phyloP scores from a whole-genome alignment of 2,113 vertebrate species.

The Ochotona curzoniae region DNA sequence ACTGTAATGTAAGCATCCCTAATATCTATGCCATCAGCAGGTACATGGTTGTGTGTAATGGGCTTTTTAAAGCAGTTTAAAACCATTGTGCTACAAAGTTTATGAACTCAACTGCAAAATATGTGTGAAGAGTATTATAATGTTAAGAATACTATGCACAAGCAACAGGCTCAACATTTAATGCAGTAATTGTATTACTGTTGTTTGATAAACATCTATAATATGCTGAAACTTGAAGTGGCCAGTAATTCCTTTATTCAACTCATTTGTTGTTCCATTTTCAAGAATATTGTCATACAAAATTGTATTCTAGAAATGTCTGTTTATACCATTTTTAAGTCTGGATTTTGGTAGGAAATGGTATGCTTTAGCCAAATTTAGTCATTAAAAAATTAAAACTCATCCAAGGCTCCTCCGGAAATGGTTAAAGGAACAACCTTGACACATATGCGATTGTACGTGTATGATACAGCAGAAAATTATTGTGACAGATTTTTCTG shows the following conservation, averaged over 20 bases:
- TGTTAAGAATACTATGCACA: not conserved
- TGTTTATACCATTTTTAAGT: not conserved
- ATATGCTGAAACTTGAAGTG: not conserved
- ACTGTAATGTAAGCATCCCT: no score
- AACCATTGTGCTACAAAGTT: no score
- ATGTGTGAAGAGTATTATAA: no score
- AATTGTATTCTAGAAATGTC: constrained; percentile 19
- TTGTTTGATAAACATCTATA: not conserved
- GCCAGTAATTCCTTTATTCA: not conserved
- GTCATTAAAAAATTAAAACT: not conserved
- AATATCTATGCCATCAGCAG: no score
- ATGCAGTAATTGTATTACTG: not conserved
- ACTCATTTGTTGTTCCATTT: not conserved
- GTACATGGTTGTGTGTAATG: no score
- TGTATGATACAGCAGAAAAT: not conserved
- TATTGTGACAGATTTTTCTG: not conserved
- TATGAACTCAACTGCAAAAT: no score
- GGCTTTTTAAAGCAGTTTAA: no score
- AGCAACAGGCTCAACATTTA: not conserved
- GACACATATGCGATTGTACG: no score
- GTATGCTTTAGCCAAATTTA: not conserved
- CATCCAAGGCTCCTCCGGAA: not conserved
- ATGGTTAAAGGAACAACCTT: not conserved
- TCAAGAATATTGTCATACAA: not conserved
- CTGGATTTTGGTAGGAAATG: not conserved